Evolutionary conservation across 2,888 invertebrate species (phyloP), one percentile per base, ranked within the genome.

Genomic region (Polyploca ridens): DNA sequence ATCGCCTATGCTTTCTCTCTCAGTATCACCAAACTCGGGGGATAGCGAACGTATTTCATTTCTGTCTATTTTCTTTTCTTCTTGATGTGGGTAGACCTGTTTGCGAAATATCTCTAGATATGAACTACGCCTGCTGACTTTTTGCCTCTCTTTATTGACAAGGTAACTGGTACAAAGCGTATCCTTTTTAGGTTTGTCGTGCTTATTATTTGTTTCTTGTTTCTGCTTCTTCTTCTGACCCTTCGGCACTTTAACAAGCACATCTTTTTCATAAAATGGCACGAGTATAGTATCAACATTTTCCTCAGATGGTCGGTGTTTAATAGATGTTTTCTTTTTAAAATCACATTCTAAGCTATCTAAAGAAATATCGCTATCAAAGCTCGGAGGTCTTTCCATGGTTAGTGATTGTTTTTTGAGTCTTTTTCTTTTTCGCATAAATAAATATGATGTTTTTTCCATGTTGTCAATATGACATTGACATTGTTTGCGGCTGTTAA

Each of bases 211-310:
- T 67, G 66, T 70, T 19, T 75, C 73, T 64, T 68, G 72, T 61
- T 72, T 79, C 63, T 76, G 73, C 59, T 79, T 82, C 65, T 74
- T 80, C 73, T 84, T 87, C 38, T 80, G 81, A 33, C 77, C 76
- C 75, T 90, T 93, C 14, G 90, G 84, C 63, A 94, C 86, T 77
- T 91, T 90, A 68, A 94, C 88, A 57, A 94, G 85, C 33, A 93
- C 88, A 73, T 94, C 94, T 65, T 92, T 90, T 77, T 94, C 94
- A 69, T 93, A 94, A 77, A 94, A 93, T 1, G 94, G 94, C 3
- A 94, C 93, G 5, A 93, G 82, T 75, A 94, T 91, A 5, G 91
- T 93, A 63, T 92, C 88, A n/a, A 89, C 83, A 66, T 89, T 85
- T 49, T 89, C 87, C 35, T 87, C 85, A 2, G 79, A 75, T 35